Evolutionary conservation across 2,797 vertebrate genomes (phyloP).

Genomic region (Enteromius paludinosus): DNA sequence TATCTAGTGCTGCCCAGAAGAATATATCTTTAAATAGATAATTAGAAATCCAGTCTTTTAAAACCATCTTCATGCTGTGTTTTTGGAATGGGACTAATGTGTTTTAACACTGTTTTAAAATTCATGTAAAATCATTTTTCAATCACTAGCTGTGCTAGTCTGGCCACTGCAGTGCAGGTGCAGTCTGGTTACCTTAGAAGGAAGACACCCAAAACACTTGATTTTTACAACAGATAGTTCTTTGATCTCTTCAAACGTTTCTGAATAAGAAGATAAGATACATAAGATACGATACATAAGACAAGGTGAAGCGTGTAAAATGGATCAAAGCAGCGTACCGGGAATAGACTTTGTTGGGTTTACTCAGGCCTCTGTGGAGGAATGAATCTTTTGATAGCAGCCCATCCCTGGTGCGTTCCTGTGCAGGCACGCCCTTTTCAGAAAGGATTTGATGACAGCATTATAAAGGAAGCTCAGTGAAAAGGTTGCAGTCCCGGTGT

Average conservation of each 20-base stretch:
- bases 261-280: conserved; percentile 6
- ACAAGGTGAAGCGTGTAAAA: background rate
- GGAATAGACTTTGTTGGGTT: conserved; percentile 21
- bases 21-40: background rate
- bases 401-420: conserved; percentile 48
- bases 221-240: background rate
- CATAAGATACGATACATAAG: conserved; percentile 1
- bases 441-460: conserved; percentile 44
- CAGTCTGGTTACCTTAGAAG: background rate
- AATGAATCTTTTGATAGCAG: conserved; percentile 45
- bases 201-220: background rate
- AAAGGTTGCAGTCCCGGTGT: conserved; percentile 51
- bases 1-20: background rate
- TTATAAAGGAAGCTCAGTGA: conserved; percentile 43
- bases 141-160: conserved; percentile 18
- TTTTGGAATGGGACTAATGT: background rate
- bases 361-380: conserved; percentile 29
- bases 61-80: background rate
- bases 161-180: conserved; percentile 5
- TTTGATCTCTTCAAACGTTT: conserved; percentile 12
- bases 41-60: background rate
- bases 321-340: conserved; percentile 25
- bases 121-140: background rate
- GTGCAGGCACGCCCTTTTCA: conserved; percentile 44
- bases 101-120: background rate